Evolutionary conservation across 2,113 vertebrate species (phyloP), one percentile per base, ranked within the genome.

Genomic region (Chloropsis cyanopogon): DNA sequence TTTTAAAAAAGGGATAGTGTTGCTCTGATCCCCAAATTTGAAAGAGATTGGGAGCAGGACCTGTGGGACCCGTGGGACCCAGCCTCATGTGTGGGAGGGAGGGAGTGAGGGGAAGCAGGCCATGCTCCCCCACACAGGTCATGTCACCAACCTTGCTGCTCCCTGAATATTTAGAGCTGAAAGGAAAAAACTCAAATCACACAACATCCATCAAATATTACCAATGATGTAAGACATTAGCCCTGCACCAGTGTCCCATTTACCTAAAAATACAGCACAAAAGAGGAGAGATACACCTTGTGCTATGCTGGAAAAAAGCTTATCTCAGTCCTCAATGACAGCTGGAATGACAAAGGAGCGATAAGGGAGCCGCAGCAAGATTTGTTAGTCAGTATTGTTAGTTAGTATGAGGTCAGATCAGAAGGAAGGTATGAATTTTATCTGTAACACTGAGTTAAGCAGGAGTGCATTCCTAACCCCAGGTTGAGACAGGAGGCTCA

Each of bases 301-400:
- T 82, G 50, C 86, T 63, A 23, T 7, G n/a, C 76, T 73, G 86
- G 52, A 92, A 47, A 91, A 77, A 61, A n/a, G 54, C 90, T 94
- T 95, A 94, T 92, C 93, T 94, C 68, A 54, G 66, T 52, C 75
- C 68, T 88, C 94, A 84, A 4, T 76, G 85, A 82, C 90, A 91
- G 79, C 47, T 83, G 64, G 78, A 94, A 86, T 91, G 85, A 95
- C 92, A 96, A 94, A 76, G 79, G 64, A 87, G 79, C 0, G 63
- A 94, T 89, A 93, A 87, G 75, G 42, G 57, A 95, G 78, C 63
- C 77, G 82, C 82, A 77, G 85, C 18, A 64, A 66, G 90, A 91
- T 95, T 80, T 88, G 42, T 82, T 72, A 61, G 31, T 53, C 46
- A 76, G 70, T 52, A 37, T 10, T 59, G 35, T 44, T 44, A 57